phyloP scores from a whole-genome alignment of 2,888 invertebrate genomes.

The Campaea margaritaria region DNA sequence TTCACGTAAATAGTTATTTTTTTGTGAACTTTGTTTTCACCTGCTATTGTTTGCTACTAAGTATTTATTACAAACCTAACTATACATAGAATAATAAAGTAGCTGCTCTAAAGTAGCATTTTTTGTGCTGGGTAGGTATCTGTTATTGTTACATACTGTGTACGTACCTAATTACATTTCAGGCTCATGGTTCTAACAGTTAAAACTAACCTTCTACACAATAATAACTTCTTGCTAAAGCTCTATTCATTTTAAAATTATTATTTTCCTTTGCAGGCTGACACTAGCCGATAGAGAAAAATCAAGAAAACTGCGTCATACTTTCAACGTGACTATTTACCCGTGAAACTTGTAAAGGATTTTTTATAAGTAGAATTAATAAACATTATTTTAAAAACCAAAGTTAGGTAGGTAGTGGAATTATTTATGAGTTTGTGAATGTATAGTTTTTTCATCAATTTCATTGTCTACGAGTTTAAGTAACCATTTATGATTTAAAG shows the following conservation, averaged over 20 bases:
- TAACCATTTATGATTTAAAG: neutral
- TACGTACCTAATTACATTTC: too few relatives aligned
- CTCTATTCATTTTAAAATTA: neutral
- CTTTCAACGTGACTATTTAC: constrained; percentile 22
- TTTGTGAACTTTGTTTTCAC: too few relatives aligned
- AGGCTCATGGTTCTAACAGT: too few relatives aligned
- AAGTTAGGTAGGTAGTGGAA: constrained; percentile 64
- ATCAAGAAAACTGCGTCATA: constrained; percentile 28
- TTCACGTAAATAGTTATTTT: too few relatives aligned
- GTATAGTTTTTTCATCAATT: constrained; percentile 17
- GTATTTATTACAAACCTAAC: too few relatives aligned
- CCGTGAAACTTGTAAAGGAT: constrained; percentile 25
- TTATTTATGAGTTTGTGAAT: constrained; percentile 44
- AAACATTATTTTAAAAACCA: constrained; percentile 56
- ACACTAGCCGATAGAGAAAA: constrained; percentile 55
- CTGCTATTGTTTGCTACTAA: too few relatives aligned
- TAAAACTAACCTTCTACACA: too few relatives aligned
- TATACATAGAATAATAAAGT: too few relatives aligned
- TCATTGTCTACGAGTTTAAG: constrained; percentile 7
- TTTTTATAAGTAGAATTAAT: constrained; percentile 30
- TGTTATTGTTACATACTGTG: too few relatives aligned
- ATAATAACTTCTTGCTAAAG: too few relatives aligned
- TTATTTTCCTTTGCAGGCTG: constrained; percentile 48
- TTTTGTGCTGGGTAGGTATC: too few relatives aligned
- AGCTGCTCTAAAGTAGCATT: too few relatives aligned